Percentiles rank a stretch among this genome's conserved stretches.
Evolutionary conservation across 2,797 vertebrate species (phyloP).

Genomic region (Acrossocheilus fasciatus): DNA sequence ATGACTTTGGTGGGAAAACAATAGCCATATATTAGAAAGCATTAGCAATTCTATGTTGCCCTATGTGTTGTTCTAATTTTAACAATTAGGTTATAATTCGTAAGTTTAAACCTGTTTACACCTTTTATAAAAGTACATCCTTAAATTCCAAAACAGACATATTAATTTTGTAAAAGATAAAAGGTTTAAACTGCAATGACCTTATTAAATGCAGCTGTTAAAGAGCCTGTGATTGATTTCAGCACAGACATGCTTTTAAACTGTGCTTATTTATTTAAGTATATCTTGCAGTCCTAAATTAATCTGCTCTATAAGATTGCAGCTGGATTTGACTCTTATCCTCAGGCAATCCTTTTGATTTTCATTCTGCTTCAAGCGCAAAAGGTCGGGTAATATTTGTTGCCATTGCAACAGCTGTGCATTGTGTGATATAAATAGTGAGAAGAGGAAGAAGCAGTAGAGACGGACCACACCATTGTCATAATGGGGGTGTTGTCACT

Average conservation of each 20-base stretch:
- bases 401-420: conserved; percentile 34
- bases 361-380: conserved; percentile 23
- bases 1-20: not conserved
- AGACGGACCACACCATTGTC: conserved; percentile 12
- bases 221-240: not conserved
- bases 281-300: conserved; percentile 10
- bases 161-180: not conserved
- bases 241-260: not conserved
- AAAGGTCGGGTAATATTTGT: conserved; percentile 9
- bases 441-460: not conserved
- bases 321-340: conserved; percentile 32
- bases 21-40: not conserved
- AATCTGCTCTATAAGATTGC: conserved; percentile 42
- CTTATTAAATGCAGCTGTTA: not conserved
- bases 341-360: conserved; percentile 28
- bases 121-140: not conserved
- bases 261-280: not conserved
- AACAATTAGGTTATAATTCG: not conserved
- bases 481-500: conserved; percentile 16
- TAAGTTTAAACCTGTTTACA: not conserved
- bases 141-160: not conserved
- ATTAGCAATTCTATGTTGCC: not conserved
- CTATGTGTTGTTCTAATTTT: not conserved
- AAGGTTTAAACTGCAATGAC: not conserved
- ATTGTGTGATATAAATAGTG: conserved; percentile 33